Percentiles rank a stretch among this genome's conserved stretches.
phyloP scores from a whole-genome alignment of 1,140 invertebrate species.

The Bacillus rossius region DNA sequence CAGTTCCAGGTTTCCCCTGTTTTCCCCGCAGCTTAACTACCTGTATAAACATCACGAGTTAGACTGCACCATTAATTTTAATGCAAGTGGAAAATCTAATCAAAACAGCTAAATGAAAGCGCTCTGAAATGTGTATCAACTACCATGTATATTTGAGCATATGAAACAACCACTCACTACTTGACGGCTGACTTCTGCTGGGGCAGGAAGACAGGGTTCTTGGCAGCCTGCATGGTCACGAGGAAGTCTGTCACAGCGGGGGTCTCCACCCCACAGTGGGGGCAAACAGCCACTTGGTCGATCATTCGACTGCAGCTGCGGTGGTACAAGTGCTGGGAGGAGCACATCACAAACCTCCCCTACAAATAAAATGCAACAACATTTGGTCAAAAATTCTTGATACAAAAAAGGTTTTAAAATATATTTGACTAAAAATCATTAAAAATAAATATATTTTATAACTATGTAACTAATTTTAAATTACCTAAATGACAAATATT shows the following conservation, averaged over 20 bases:
- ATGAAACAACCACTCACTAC: slow-evolving; percentile 37
- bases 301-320: slow-evolving; percentile 57
- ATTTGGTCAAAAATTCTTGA: background rate
- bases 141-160: no score
- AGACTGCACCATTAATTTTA: no score
- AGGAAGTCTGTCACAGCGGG: slow-evolving; percentile 47
- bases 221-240: slow-evolving; percentile 51
- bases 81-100: no score
- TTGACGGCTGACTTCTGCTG: slow-evolving; percentile 44
- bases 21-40: no score
- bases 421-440: background rate
- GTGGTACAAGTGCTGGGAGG: slow-evolving; percentile 64
- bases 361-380: slow-evolving; percentile 29
- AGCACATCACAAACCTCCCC: slow-evolving; percentile 68
- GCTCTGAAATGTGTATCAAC: no score
- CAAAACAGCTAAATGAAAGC: no score
- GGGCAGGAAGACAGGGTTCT: slow-evolving; percentile 52
- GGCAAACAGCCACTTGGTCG: slow-evolving; percentile 55
- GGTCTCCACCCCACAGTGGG: slow-evolving; percentile 67
- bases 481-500: no score
- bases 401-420: no score
- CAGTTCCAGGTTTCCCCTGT: no score
- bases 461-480: no score
- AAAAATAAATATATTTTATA: slow-evolving; percentile 17
- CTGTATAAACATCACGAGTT: no score